These are phyloP conservation scores for Diabrotica undecimpunctata DNA, from an alignment of 1,140 invertebrate species.

Conservation along the genomic window DNA sequence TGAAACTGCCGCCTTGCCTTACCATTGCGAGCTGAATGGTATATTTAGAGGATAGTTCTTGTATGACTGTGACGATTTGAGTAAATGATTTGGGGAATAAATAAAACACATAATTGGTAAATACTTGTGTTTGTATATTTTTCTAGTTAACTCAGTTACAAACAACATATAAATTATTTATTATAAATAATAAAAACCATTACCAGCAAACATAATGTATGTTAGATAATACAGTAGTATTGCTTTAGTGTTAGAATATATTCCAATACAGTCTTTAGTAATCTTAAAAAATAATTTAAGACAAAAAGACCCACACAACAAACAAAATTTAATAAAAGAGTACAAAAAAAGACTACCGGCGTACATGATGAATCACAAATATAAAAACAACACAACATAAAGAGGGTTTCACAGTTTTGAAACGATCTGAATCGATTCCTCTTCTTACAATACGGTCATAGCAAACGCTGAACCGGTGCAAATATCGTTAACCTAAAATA, in stretches of 20 bases:
- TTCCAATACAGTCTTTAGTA: constrained; percentile 25
- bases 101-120: too few relatives aligned
- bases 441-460: too few relatives aligned
- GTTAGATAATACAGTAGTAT: constrained; percentile 37
- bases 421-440: constrained; percentile 6
- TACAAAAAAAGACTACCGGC: constrained; percentile 16
- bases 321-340: not conserved
- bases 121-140: not conserved
- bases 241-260: constrained; percentile 32
- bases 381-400: constrained; percentile 21
- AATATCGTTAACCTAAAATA: constrained; percentile 11
- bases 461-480: too few relatives aligned
- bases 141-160: not conserved
- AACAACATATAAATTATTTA: constrained; percentile 1
- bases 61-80: too few relatives aligned
- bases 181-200: constrained; percentile 23
- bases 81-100: too few relatives aligned
- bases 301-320: constrained; percentile 22
- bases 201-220: constrained; percentile 38
- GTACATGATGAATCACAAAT: constrained; percentile 18
- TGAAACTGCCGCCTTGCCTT: too few relatives aligned
- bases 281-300: constrained; percentile 30
- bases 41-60: too few relatives aligned
- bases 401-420: not conserved
- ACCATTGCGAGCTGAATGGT: too few relatives aligned